Conservation (phyloP, 2,113 vertebrate species). For the Numenius arquata region DNA sequence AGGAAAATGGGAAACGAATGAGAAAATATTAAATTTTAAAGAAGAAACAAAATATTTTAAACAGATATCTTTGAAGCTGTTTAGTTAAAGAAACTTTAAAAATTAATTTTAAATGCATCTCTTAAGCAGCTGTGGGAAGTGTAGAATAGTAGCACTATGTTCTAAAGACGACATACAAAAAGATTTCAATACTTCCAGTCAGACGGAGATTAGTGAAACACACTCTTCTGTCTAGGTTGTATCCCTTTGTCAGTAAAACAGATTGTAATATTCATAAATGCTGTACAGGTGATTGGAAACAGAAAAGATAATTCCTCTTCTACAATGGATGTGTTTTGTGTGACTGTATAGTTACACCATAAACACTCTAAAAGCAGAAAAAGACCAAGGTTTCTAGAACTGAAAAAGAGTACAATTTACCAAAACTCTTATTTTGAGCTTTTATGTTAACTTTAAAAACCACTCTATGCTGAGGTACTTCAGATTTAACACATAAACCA, state of each 20-base stretch:
- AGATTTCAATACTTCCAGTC: background rate
- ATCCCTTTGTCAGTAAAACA: background rate
- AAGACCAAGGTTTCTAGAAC: background rate
- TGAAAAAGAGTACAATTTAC: background rate
- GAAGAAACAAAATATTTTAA: background rate
- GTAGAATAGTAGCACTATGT: background rate
- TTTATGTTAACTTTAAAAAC: background rate
- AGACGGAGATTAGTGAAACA: background rate
- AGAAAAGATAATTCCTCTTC: background rate
- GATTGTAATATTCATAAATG: background rate
- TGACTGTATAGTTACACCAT: fast-evolving
- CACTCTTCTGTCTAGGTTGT: background rate
- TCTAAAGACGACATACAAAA: background rate
- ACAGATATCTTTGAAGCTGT: background rate
- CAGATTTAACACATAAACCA: background rate
- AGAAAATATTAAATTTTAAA: background rate
- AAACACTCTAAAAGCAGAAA: background rate
- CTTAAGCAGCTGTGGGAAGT: background rate
- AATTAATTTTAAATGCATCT: background rate
- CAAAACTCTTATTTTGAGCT: background rate
- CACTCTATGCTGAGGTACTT: background rate
- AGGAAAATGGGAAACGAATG: background rate
- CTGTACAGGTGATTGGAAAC: background rate
- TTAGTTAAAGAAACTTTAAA: background rate
- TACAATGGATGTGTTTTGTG: background rate